Base-by-base conservation (phyloP, 2,113 vertebrate species). In the Neogobius melanostomus region DNA sequence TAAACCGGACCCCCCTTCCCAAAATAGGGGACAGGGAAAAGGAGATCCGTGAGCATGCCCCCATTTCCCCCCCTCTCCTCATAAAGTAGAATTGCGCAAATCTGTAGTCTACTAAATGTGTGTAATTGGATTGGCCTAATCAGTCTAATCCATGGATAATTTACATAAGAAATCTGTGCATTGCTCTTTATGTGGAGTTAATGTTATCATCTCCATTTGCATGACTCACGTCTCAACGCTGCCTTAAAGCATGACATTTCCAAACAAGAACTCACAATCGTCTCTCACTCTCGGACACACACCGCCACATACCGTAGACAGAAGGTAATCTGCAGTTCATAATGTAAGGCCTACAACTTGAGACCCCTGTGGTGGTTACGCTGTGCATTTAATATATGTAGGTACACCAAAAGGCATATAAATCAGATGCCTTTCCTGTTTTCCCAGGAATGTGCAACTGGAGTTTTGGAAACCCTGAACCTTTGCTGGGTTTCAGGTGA, bases 1-100 rank as follows among this genome's bases (percentile, higher is more conserved):
- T 87, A 85, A 93, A 61, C 87, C 78, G 87, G 88, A 91, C 88
- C 83, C 72, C 88, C 79, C 89, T 89, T 92, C 89, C 92, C 92
- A 92, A 96, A 95, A 94, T 94, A 95, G 93, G 86, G 87, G 87
- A 81, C 66, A 50, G 54, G 71, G 66, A 82, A 63, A 15, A 59
- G 56, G 68, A 66, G 71, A 81, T 84, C 73, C 44, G 81, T 66
- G 83, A 80, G 80, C 66, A 61, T 5, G 68, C n/a, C 69, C 71
- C 78, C 72, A 75, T 79, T 74, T 69, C 49, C 68, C 74, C 71
- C 66, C 68, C 77, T 28, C 14, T 64, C 57, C 12, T 28, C 49
- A n/a, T 44, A 44, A 36, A 49, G 50, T 62, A 65, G 75, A 21
- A 5, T 28, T 21, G 49, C n/a, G 63, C 6, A 28, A 52, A 47